Base-by-base conservation (phyloP, 2,888 invertebrate genomes). In the Stenodema calcarata region DNA sequence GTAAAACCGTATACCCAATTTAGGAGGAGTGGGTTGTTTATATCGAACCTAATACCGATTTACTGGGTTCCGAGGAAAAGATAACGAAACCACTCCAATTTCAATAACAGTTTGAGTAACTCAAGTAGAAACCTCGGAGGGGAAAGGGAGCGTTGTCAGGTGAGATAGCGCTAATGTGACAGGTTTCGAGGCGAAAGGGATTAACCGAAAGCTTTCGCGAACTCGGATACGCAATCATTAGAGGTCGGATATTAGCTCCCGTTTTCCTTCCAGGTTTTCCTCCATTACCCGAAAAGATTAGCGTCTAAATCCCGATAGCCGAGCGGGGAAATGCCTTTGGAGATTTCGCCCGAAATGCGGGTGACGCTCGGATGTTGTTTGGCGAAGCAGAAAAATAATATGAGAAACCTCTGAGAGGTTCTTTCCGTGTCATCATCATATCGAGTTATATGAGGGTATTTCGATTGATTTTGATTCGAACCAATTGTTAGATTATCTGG, bases 21-120 rank as follows among this genome's bases (percentile, higher is more conserved):
- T 23, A 11, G 62, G 7, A 62, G 62, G 62, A 23, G 62, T 23
- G 62, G 62, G 62, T 62, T 4, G 23, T 62, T 62, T 62, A 62
- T 62, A 23, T 62, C 11, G 62, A 62, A 23, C 23, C 41, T 75
- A 41, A 75, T 75, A 35, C 73, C 73, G 28, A 30, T 75, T 75
- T 41, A 75, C 73, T 75, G 73, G 27, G 62, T 30, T 75, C 73
- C 16, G 11, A 18, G 35, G 73, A 30, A 14, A 35, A 75, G 73
- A 75, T 75, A 75, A 75, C 73, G 73, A 75, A 75, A 75, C 35
- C 73, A 41, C 73, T 75, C 73, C 73, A 75, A 75, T 75, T 75
- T 35, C 73, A 75, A 75, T 75, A 75, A 75, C 73, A 75, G 73
- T 75, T 75, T 41, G 41, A 75, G 73, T 75, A 75, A 75, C 28